Conservation (phyloP, 2,888 invertebrate species). For the Myathropa florea region DNA sequence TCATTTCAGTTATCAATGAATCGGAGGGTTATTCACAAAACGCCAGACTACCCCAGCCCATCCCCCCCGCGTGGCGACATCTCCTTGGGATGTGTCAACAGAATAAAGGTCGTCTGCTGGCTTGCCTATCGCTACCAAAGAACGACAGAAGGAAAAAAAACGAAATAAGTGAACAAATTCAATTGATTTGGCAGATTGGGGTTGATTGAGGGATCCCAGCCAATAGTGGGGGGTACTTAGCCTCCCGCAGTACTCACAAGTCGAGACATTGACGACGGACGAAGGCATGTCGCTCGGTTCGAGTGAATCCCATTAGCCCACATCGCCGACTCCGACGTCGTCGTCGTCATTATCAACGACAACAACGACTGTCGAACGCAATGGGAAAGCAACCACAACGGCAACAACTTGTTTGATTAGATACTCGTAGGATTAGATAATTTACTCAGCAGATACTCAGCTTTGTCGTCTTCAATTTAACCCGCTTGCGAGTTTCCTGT, state of each 20-base stretch:
- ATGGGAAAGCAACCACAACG: constrained; percentile 36
- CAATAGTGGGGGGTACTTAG: constrained; percentile 52
- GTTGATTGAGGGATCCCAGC: constrained; percentile 63
- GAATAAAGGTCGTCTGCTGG: constrained; percentile 45
- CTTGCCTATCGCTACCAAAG: constrained; percentile 25
- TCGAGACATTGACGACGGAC: constrained; percentile 9
- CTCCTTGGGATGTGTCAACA: constrained; percentile 45
- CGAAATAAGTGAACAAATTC: constrained; percentile 59
- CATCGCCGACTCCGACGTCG: constrained; percentile 3
- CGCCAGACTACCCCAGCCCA: constrained; percentile 8
- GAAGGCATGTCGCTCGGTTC: constrained; percentile 9
- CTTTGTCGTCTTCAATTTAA: constrained; percentile 58
- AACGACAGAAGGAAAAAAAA: neutral
- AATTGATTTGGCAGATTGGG: constrained; percentile 70
- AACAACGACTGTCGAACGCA: too few relatives aligned
- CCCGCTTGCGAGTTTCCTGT: constrained; percentile 14
- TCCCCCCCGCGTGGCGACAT: neutral
- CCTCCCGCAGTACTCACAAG: constrained; percentile 37
- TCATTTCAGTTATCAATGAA: constrained; percentile 69
- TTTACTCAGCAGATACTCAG: constrained; percentile 57
- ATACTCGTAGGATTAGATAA: constrained; percentile 65
- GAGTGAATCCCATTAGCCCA: constrained; percentile 60
- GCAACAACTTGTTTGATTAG: constrained; percentile 52
- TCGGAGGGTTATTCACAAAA: constrained; percentile 61
- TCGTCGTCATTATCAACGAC: neutral